These are phyloP conservation scores for Eupristina koningsbergeri DNA, from an alignment of 1,140 invertebrate species.

Conservation along the genomic window DNA sequence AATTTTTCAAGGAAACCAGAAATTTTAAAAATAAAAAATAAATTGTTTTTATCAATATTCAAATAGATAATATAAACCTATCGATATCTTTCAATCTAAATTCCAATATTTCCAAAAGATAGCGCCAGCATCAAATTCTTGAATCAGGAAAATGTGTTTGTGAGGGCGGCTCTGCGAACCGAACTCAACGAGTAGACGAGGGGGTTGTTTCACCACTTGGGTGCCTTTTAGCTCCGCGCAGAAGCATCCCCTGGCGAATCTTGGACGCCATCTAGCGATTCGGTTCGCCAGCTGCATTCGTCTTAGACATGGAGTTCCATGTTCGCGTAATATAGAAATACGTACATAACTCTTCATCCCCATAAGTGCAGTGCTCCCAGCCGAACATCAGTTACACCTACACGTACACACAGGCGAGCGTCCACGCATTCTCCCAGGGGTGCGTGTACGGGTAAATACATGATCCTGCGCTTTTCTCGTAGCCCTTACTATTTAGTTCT, in stretches of 20 bases:
- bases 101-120: background rate
- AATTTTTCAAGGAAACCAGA: too few species aligned
- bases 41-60: too few species aligned
- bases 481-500: background rate
- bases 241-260: slow-evolving; percentile 41
- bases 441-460: background rate
- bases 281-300: background rate
- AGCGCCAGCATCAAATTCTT: background rate
- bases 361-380: slow-evolving; percentile 33
- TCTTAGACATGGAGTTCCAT: background rate
- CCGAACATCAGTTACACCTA: background rate
- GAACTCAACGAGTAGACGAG: slow-evolving; percentile 22
- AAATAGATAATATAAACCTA: background rate
- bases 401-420: background rate
- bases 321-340: background rate
- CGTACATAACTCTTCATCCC: slow-evolving; percentile 13
- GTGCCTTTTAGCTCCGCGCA: slow-evolving; percentile 34
- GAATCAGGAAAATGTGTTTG: background rate
- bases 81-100: background rate
- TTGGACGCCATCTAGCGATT: slow-evolving; percentile 7
- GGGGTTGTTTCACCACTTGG: slow-evolving; percentile 31
- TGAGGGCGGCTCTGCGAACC: slow-evolving; percentile 24
- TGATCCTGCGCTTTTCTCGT: slow-evolving; percentile 36
- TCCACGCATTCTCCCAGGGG: background rate
- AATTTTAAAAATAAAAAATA: too few species aligned